Evolutionary conservation across 2,888 invertebrate species (phyloP).

Genomic region (Cheilosia urbana): DNA sequence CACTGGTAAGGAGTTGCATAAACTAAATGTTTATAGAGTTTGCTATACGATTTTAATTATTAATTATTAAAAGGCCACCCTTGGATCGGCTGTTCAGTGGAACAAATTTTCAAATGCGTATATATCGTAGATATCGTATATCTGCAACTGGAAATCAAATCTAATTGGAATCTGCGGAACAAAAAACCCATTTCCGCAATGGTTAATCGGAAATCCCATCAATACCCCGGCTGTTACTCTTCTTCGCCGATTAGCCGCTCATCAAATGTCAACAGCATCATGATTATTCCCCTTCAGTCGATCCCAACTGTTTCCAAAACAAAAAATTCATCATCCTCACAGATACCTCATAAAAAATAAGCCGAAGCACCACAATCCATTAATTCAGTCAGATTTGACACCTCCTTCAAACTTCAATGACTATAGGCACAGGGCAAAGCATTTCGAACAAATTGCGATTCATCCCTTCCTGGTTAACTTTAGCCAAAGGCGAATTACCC

Average conservation of each 20-base stretch:
- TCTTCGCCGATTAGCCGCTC: constrained; percentile 41
- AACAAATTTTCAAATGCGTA: background rate
- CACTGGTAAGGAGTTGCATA: no score
- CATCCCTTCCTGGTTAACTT: constrained; percentile 31
- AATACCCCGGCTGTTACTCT: constrained; percentile 31
- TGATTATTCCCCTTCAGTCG: constrained; percentile 41
- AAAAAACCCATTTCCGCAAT: constrained; percentile 10
- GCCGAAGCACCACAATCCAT: constrained; percentile 29
- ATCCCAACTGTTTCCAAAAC: constrained; percentile 46
- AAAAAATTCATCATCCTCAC: constrained; percentile 26
- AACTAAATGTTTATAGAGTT: no score
- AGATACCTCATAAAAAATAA: constrained; percentile 42
- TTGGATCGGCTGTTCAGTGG: no score
- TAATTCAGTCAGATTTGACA: constrained; percentile 21
- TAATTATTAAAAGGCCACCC: no score
- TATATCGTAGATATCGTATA: no score
- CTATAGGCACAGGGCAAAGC: background rate
- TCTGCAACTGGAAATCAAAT: background rate
- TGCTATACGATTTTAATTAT: no score
- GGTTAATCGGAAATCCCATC: constrained; percentile 14
- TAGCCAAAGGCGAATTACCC: constrained; percentile 27
- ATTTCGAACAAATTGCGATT: constrained; percentile 10
- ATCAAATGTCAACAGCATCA: constrained; percentile 64
- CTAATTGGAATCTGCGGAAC: constrained; percentile 11
- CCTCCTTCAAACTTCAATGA: constrained; percentile 24